A percentile compares a stretch with the other conserved stretches of the same genome.
Conservation (phyloP, 2,113 vertebrate genomes). For the Sorex araneus region DNA sequence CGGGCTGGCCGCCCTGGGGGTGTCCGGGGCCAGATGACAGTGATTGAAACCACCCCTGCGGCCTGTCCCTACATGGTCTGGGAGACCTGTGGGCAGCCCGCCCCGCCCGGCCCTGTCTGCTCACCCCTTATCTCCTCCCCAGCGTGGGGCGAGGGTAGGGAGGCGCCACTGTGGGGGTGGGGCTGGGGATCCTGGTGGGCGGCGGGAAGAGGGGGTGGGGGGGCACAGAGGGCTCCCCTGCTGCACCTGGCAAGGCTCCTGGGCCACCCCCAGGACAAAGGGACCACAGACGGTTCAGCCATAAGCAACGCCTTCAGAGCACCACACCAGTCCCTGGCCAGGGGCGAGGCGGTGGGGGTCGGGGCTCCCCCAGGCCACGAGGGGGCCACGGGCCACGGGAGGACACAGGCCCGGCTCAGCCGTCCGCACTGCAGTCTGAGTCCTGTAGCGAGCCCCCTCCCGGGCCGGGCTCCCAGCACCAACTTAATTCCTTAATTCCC, state of each 20-base stretch:
- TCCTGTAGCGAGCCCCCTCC: constrained; percentile 13
- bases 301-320: too few relatives aligned
- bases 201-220: neutral
- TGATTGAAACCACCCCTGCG: constrained; percentile 16
- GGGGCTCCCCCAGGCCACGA: neutral
- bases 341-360: too few relatives aligned
- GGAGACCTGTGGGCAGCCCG: neutral
- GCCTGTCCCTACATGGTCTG: neutral
- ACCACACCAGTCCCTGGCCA: too few relatives aligned
- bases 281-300: neutral
- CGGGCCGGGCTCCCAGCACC: neutral
- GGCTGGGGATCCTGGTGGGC: neutral
- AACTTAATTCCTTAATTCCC: constrained; percentile 77
- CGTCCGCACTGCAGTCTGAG: neutral
- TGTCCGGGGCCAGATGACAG: neutral
- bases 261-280: neutral
- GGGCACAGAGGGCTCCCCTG: neutral
- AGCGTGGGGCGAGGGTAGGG: neutral
- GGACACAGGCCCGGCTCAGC: too few relatives aligned
- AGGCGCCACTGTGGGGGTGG: neutral
- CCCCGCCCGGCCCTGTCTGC: too few relatives aligned
- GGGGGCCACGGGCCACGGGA: too few relatives aligned
- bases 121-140: neutral
- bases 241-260: neutral
- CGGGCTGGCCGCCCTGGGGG: neutral